These are phyloP conservation scores for Parauchenoglanis ngamensis DNA, from an alignment of 2,797 vertebrate genomes.

Conservation along the genomic window DNA sequence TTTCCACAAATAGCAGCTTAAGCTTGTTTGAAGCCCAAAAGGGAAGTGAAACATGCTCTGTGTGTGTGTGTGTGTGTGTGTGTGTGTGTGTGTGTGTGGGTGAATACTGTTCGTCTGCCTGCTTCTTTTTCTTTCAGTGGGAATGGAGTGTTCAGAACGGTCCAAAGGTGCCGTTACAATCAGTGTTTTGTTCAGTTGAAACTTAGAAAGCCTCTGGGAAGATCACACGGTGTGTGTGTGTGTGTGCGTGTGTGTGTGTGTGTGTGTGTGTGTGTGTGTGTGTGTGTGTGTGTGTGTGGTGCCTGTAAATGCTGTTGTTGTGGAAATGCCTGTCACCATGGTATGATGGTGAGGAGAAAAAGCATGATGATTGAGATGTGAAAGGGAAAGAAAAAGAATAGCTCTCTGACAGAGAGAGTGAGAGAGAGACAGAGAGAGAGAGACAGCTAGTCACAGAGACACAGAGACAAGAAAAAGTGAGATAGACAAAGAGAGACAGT, in stretches of 20 bases:
- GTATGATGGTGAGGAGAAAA: conserved; percentile 6
- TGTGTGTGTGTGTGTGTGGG: conserved; percentile 25
- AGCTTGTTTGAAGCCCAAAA: conserved; percentile 21
- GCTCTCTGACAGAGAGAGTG: not conserved
- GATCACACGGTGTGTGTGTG: conserved; percentile 21
- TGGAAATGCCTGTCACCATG: conserved; percentile 14
- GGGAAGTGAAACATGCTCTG: conserved; percentile 6
- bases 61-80: conserved; percentile 4
- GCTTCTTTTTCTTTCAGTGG: conserved; percentile 22
- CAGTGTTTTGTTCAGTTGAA: conserved; percentile 33
- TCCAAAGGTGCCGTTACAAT: conserved; percentile 45
- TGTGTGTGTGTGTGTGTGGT: conserved; percentile 29
- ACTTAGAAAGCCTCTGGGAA: conserved; percentile 45
- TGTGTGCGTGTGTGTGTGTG: conserved; percentile 32
- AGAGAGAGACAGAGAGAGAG: not conserved
- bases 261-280: conserved; percentile 36
- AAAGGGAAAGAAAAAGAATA: not conserved
- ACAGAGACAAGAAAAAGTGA: not conserved
- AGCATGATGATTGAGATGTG: conserved; percentile 4
- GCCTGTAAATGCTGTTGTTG: conserved; percentile 36
- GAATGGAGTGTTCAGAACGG: conserved; percentile 17
- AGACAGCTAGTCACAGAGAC: not conserved
- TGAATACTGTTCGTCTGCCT: not conserved
- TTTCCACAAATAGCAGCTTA: not conserved
- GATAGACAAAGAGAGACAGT: not conserved